Conservation (phyloP, 2,797 vertebrate species). For the Coranthus polyacanthus region DNA sequence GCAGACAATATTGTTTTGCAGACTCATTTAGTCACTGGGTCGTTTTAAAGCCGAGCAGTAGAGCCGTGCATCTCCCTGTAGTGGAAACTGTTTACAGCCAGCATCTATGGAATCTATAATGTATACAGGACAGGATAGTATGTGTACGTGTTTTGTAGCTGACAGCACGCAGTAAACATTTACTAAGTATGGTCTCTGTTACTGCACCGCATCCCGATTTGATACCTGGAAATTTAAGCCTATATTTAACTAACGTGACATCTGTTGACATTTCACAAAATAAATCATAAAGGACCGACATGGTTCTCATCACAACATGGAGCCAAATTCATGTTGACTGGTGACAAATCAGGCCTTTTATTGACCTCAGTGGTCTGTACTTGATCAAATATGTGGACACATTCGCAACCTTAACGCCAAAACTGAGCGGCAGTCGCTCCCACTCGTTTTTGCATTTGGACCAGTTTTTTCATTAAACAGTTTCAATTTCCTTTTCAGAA, state of each 20-base stretch:
- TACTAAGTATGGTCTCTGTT: slow-evolving; percentile 48
- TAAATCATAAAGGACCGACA: background rate
- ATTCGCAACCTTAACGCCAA: too few relatives aligned
- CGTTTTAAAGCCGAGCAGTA: slow-evolving; percentile 8
- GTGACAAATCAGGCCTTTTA: background rate
- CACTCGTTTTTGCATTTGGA: too few relatives aligned
- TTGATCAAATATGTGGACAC: too few relatives aligned
- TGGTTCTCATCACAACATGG: background rate
- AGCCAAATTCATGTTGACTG: background rate
- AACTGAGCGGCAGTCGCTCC: too few relatives aligned
- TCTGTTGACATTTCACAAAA: background rate
- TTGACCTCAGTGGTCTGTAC: too few relatives aligned
- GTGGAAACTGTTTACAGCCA: slow-evolving; percentile 51
- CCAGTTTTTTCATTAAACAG: too few relatives aligned
- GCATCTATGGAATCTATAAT: slow-evolving; percentile 70
- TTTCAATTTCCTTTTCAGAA: too few relatives aligned
- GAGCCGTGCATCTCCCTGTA: slow-evolving; percentile 9
- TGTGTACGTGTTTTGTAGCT: slow-evolving; percentile 24
- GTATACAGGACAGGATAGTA: slow-evolving; percentile 54
- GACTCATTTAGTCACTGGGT: slow-evolving; percentile 34
- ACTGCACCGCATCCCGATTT: background rate
- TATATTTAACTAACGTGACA: background rate
- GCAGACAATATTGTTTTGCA: slow-evolving; percentile 45
- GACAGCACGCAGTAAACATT: slow-evolving; percentile 59
- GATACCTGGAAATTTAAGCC: slow-evolving; percentile 1